phyloP scores from a whole-genome alignment of 2,797 vertebrate species.

The Chanos chanos region DNA sequence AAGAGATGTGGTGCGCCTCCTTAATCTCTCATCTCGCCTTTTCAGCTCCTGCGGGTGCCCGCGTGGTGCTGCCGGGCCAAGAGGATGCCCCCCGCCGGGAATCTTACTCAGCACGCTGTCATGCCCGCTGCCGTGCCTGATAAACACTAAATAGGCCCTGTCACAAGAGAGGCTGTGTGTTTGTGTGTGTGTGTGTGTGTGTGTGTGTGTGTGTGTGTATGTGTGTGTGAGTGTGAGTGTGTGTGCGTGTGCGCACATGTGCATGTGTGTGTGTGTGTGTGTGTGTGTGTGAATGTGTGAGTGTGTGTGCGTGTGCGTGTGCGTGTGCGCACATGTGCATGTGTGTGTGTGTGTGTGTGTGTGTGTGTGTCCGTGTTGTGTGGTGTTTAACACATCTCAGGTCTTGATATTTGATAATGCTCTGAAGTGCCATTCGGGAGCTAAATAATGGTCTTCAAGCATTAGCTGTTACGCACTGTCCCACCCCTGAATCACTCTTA shows the following conservation, averaged over 20 bases:
- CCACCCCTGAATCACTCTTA: conserved; percentile 37
- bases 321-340: not conserved
- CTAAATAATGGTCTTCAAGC: conserved; percentile 64
- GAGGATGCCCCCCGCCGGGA: conserved; percentile 77
- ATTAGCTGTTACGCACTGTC: conserved; percentile 59
- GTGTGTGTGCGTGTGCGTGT: conserved; percentile 52
- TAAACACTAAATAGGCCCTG: conserved; percentile 81
- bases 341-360: not conserved
- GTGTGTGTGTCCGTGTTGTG: not conserved
- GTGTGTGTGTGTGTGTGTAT: not conserved
- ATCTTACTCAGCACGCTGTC: conserved; percentile 84
- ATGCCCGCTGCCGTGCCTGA: conserved; percentile 72
- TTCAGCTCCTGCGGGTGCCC: conserved; percentile 68
- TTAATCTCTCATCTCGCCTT: conserved; percentile 80
- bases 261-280: conserved; percentile 1
- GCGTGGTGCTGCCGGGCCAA: conserved; percentile 73
- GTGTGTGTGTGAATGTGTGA: conserved; percentile 51
- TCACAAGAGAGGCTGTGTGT: conserved; percentile 70
- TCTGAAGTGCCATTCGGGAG: conserved; percentile 61
- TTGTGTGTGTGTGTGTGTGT: conserved; percentile 52
- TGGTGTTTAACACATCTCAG: conserved; percentile 38
- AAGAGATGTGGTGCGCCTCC: conserved; percentile 66
- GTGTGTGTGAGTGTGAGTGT: not conserved
- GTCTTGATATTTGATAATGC: conserved; percentile 59
- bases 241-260: conserved; percentile 2